Evolutionary conservation across 2,888 invertebrate species (phyloP).

Genomic region (Catocala nupta): DNA sequence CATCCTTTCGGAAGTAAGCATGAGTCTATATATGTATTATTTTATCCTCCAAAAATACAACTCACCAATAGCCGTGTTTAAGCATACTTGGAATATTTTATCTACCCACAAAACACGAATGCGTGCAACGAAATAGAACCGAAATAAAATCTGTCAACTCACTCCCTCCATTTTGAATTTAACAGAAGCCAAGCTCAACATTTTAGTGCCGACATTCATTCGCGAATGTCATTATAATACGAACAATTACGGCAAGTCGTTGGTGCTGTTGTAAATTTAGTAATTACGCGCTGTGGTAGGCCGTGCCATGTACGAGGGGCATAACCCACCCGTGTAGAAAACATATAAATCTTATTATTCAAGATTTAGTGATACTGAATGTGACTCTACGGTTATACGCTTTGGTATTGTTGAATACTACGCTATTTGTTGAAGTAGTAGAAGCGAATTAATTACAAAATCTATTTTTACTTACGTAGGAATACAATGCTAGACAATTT

Average conservation of each 20-base stretch:
- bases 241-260: slow-evolving; percentile 41
- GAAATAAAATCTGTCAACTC: slow-evolving; percentile 20
- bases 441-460: no score
- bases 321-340: slow-evolving; percentile 26
- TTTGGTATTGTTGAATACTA: no score
- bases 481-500: no score
- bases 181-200: slow-evolving; percentile 18
- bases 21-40: no score
- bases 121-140: slow-evolving; percentile 2
- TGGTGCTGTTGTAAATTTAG: slow-evolving; percentile 40
- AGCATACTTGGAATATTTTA: not conserved
- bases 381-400: slow-evolving; percentile 6
- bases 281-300: slow-evolving; percentile 50
- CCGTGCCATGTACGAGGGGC: slow-evolving; percentile 42
- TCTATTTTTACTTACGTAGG: no score
- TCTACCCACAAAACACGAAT: not conserved
- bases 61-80: no score
- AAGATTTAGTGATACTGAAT: slow-evolving; percentile 36
- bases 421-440: no score
- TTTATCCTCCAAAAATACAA: no score
- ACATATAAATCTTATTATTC: slow-evolving; percentile 51
- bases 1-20: no score
- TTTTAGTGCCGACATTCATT: slow-evolving; percentile 29
- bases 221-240: slow-evolving; percentile 34
- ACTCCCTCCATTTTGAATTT: slow-evolving; percentile 9